Conservation (phyloP, 1,140 invertebrate species). For the Aphidius ervi region DNA sequence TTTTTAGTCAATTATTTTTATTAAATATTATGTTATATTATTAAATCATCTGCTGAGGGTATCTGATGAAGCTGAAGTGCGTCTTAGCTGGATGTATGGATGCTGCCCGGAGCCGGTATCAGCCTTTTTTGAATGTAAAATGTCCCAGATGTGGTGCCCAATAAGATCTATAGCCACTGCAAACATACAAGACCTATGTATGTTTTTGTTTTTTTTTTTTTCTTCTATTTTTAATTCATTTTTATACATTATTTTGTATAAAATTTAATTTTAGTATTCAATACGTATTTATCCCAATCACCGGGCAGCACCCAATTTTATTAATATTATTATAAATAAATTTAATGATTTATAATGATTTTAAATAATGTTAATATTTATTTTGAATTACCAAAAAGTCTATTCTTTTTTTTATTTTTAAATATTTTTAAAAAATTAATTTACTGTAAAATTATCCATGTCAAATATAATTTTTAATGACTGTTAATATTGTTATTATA, state of each 20-base stretch:
- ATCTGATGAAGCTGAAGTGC: constrained; percentile 50
- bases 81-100: constrained; percentile 50
- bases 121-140: constrained; percentile 69
- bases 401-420: too few relatives aligned
- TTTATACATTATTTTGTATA: constrained; percentile 44
- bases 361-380: constrained; percentile 5
- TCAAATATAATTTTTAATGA: too few relatives aligned
- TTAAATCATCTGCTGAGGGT: constrained; percentile 54
- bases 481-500: too few relatives aligned
- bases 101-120: constrained; percentile 50
- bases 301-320: constrained; percentile 46
- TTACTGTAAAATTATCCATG: too few relatives aligned
- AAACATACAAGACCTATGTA: constrained; percentile 61
- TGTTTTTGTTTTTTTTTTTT: constrained; percentile 39
- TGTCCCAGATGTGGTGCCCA: constrained; percentile 96
- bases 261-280: background rate
- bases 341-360: background rate
- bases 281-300: constrained; percentile 20
- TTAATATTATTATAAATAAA: background rate
- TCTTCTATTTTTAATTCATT: constrained; percentile 18
- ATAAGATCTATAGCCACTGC: constrained; percentile 98
- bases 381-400: too few relatives aligned
- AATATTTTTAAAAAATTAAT: too few relatives aligned
- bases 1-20: background rate
- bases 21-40: constrained; percentile 11